Percentiles rank a stretch among this genome's conserved stretches.
Conservation (phyloP, 2,797 vertebrate genomes). For the Miichthys miiuy region DNA sequence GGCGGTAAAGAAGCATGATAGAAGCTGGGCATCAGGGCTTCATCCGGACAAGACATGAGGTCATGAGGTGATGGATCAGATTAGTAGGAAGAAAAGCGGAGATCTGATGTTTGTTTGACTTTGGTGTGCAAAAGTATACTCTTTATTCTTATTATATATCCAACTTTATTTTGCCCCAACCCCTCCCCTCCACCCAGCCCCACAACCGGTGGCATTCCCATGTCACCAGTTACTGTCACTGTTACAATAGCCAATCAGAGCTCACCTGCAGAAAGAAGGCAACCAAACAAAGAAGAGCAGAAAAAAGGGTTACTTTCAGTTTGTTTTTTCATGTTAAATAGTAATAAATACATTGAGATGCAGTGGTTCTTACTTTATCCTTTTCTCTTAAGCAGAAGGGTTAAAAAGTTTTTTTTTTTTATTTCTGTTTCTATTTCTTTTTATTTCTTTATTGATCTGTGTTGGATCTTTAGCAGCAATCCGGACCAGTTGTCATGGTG, state of each 20-base stretch:
- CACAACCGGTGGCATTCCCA: constrained; percentile 79
- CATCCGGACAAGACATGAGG: no score
- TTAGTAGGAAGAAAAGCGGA: constrained; percentile 77
- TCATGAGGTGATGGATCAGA: constrained; percentile 31
- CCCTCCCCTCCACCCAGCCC: constrained; percentile 79
- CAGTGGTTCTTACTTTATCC: constrained; percentile 89
- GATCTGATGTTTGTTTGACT: constrained; percentile 82
- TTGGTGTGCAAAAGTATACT: constrained; percentile 88
- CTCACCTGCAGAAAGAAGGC: constrained; percentile 89
- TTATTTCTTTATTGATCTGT: constrained; percentile 90
- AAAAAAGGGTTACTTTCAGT: constrained; percentile 87
- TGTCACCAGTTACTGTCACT: constrained; percentile 84
- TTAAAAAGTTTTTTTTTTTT: constrained; percentile 87
- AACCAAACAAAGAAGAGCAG: constrained; percentile 89
- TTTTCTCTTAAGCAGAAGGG: constrained; percentile 90
- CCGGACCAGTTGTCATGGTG: constrained; percentile 88
- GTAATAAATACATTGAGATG: constrained; percentile 93
- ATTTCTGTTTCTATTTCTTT: constrained; percentile 84
- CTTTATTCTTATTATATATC: constrained; percentile 88
- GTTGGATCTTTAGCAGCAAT: constrained; percentile 92
- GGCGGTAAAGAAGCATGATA: background rate
- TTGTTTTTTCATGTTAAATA: constrained; percentile 90
- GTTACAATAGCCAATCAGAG: constrained; percentile 89
- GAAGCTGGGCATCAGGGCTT: background rate
- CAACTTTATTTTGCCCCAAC: constrained; percentile 84